Conservation (phyloP, 2,888 invertebrate genomes). For the Parapristionchus giblindavisi region DNA sequence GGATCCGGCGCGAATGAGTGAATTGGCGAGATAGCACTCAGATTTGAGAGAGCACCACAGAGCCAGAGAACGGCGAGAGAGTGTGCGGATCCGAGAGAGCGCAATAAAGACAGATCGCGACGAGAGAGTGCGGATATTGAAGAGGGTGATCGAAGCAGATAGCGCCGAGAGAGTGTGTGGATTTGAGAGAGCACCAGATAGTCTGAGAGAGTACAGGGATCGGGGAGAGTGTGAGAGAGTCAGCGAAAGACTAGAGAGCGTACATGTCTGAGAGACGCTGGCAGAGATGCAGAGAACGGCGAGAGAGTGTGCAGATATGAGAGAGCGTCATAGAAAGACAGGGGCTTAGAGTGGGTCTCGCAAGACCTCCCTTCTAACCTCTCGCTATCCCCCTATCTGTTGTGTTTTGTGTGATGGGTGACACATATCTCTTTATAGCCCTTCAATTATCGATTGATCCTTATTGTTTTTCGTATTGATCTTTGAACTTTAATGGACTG, state of each 20-base stretch:
- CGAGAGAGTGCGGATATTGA: neutral
- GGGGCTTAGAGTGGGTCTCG: too few species aligned
- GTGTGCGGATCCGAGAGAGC: neutral
- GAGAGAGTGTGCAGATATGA: neutral
- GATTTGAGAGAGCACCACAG: slow-evolving; percentile 4
- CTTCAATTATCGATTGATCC: too few species aligned
- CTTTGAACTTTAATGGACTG: too few species aligned
- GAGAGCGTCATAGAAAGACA: neutral
- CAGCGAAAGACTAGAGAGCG: neutral
- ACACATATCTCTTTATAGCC: too few species aligned
- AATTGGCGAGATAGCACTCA: neutral
- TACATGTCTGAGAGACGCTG: neutral
- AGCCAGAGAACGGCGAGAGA: slow-evolving; percentile 10
- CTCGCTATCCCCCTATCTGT: too few species aligned
- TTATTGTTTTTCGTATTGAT: too few species aligned
- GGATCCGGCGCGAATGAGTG: neutral
- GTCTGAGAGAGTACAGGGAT: neutral
- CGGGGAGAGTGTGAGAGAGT: neutral
- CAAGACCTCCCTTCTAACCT: too few species aligned
- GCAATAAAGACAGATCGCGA: too few species aligned
- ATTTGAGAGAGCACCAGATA: slow-evolving; percentile 3
- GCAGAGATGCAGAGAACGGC: neutral
- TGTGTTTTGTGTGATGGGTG: too few species aligned
- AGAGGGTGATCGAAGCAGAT: neutral
- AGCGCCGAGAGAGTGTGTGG: neutral